A percentile compares a stretch with the other conserved stretches of the same genome.
These are phyloP conservation scores for Scaptomyza hsui DNA, from an alignment of 1,140 invertebrate species.

Conservation along the genomic window DNA sequence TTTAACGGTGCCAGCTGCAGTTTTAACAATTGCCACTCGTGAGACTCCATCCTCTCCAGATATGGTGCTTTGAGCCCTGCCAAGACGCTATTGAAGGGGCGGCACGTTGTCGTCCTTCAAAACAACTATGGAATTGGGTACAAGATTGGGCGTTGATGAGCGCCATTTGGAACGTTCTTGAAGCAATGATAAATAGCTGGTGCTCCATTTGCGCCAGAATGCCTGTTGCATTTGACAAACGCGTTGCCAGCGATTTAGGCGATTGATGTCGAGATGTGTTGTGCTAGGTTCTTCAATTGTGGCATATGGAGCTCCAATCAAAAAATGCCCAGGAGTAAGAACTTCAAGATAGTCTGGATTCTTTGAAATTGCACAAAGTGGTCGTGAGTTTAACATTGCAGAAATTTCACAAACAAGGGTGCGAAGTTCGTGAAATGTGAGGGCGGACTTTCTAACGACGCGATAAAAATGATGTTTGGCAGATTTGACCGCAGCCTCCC, in stretches of 20 bases:
- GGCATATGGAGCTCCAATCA: too few species aligned
- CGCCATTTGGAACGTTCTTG: constrained; percentile 14
- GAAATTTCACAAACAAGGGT: constrained; percentile 15
- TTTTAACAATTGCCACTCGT: too few species aligned
- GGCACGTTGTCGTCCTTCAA: constrained; percentile 11
- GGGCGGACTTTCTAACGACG: background rate
- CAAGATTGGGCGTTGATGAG: background rate
- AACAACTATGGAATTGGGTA: too few species aligned
- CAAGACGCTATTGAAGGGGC: background rate
- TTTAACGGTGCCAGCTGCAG: too few species aligned
- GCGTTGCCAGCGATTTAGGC: constrained; percentile 18
- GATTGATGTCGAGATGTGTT: constrained; percentile 9
- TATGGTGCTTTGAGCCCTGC: too few species aligned
- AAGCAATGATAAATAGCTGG: constrained; percentile 5
- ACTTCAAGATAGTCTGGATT: background rate
- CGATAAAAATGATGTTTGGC: background rate
- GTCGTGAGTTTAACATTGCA: constrained; percentile 11
- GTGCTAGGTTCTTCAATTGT: too few species aligned
- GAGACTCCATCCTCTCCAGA: background rate
- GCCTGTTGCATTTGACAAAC: constrained; percentile 13
- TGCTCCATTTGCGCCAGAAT: constrained; percentile 9
- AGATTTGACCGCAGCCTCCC: too few species aligned
- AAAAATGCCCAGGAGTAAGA: too few species aligned
- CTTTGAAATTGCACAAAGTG: constrained; percentile 16
- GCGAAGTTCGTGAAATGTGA: background rate